Evolutionary conservation across 1,140 invertebrate genomes (phyloP), one percentile per base, ranked within the genome.

Genomic region (Adoxophyes honmai): DNA sequence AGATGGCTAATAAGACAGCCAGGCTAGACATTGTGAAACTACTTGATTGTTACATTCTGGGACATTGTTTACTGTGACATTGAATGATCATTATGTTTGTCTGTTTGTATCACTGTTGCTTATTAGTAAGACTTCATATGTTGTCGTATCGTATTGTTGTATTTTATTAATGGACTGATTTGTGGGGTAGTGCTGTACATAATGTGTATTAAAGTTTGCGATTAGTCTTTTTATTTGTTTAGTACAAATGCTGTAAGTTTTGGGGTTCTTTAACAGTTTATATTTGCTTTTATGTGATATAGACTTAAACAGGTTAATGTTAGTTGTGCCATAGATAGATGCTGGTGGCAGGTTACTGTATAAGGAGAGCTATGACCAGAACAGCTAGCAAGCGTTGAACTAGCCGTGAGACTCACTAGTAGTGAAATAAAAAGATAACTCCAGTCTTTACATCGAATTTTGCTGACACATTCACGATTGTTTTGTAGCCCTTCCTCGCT

Each of bases 121-220:
- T 44, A 44, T 52, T 34, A 52, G n/a, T 44, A 44, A 44, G 39
- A 44, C 39, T 44, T n/a, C n/a, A n/a, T n/a, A n/a, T n/a, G n/a
- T n/a, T n/a, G n/a, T n/a, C n/a, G n/a, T n/a, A n/a, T n/a, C n/a
- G n/a, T n/a, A n/a, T n/a, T n/a, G n/a, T n/a, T n/a, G n/a, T n/a
- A n/a, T n/a, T n/a, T n/a, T n/a, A n/a, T n/a, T n/a, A n/a, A 66
- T 73, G 62, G 70, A 73, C 70, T 73, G 70, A 73, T 59, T 61
- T 65, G 63, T 73, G 52, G 57, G 55, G 63, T 73, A 73, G 62
- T 64, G 56, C 9, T 71, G 62, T 59, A 65, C 56, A 65, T 57
- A 55, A 57, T 64, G 54, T 62, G 39, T 67, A 64, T 63, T 36
- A 55, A 51, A n/a, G 15, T 44, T 44, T 44, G 39, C 39, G 14